Conservation (phyloP, 2,113 vertebrate species). For the Sylvia atricapilla region DNA sequence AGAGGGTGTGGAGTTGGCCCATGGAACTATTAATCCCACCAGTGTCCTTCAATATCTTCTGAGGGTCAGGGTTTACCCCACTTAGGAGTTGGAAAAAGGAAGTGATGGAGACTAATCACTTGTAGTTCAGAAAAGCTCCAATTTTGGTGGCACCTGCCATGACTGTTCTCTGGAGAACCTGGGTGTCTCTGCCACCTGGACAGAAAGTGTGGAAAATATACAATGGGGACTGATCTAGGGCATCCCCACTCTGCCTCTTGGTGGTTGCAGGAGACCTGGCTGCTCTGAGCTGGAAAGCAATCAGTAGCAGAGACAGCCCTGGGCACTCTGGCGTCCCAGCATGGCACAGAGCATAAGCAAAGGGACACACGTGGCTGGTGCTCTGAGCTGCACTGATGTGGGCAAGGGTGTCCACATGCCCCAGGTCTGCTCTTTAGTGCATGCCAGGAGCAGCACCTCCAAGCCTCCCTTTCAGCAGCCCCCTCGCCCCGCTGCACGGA, state of each 20-base stretch:
- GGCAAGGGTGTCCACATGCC: neutral
- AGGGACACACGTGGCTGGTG: accelerated
- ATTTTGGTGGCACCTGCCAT: neutral
- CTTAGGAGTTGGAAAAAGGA: neutral
- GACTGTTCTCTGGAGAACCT: neutral
- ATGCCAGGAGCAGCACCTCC: neutral
- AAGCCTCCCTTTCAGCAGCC: neutral
- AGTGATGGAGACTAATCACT: neutral
- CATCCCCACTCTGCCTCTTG: neutral
- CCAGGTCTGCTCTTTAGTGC: neutral
- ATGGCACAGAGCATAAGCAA: neutral
- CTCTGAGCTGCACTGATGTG: neutral
- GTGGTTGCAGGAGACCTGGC: neutral
- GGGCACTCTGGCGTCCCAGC: neutral
- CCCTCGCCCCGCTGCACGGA: accelerated
- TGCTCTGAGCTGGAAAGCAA: neutral
- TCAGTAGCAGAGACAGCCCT: neutral
- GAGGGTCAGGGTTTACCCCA: neutral
- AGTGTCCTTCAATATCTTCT: neutral
- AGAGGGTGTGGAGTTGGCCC: accelerated
- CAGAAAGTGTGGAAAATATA: neutral
- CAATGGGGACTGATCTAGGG: neutral
- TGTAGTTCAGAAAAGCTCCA: neutral
- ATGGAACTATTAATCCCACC: neutral
- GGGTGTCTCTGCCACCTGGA: neutral